These are phyloP conservation scores for Octonoba sinensis DNA, from an alignment of 2,888 invertebrate species.

Conservation along the genomic window DNA sequence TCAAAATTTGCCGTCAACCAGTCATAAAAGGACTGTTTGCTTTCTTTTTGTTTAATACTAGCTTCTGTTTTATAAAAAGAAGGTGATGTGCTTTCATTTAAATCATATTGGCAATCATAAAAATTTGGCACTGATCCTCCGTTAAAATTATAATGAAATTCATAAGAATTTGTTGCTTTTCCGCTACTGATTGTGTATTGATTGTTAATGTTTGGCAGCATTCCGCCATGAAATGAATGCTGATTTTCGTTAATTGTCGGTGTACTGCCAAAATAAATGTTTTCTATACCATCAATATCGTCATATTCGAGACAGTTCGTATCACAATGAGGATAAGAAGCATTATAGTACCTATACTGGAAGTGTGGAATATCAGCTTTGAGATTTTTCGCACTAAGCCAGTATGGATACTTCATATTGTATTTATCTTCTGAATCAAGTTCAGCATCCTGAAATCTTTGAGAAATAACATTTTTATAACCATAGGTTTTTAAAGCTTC, in stretches of 20 bases:
- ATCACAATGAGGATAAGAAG: no score
- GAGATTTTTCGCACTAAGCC: constrained; percentile 2
- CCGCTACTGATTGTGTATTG: no score
- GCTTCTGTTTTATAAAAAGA: constrained; percentile 4
- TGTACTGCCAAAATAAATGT: background rate
- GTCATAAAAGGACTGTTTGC: constrained; percentile 25
- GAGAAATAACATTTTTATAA: constrained; percentile 65
- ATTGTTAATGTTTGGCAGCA: no score
- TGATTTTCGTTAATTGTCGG: no score
- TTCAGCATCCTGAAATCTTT: constrained; percentile 56
- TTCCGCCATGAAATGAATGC: no score
- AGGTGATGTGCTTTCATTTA: background rate
- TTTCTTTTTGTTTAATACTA: constrained; percentile 10
- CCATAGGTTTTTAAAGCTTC: constrained; percentile 66
- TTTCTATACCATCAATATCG: constrained; percentile 11
- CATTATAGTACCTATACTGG: constrained; percentile 21
- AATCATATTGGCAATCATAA: no score
- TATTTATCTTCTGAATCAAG: constrained; percentile 6
- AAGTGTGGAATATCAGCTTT: constrained; percentile 13
- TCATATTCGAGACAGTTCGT: constrained; percentile 1
- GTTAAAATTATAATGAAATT: no score
- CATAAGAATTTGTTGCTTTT: no score
- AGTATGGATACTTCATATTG: constrained; percentile 3
- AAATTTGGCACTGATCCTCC: no score
- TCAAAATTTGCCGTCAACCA: constrained; percentile 21